phyloP scores from a whole-genome alignment of 2,113 vertebrate species.

The Microtus oregoni region DNA sequence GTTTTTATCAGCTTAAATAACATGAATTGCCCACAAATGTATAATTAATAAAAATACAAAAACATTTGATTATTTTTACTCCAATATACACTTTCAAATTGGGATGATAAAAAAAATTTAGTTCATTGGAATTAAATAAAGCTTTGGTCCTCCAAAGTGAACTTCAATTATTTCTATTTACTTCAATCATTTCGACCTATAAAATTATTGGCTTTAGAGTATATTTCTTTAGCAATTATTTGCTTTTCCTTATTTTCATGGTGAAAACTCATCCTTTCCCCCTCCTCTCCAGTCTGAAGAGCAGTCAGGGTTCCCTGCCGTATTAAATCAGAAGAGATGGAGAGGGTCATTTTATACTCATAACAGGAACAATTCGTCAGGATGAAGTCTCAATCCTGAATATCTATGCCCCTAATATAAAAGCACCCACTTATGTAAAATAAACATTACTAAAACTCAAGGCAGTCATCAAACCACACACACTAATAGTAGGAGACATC shows the following conservation, averaged over 20 bases:
- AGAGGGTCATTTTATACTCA: too few relatives aligned
- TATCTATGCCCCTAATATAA: too few relatives aligned
- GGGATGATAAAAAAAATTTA: not conserved
- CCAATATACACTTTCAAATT: not conserved
- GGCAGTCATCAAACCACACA: too few relatives aligned
- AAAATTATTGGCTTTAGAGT: not conserved
- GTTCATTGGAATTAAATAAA: slow-evolving; percentile 4
- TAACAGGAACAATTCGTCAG: too few relatives aligned
- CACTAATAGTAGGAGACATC: too few relatives aligned
- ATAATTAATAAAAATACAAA: not conserved
- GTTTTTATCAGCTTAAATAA: not conserved
- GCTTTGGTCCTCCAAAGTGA: not conserved
- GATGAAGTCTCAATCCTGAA: too few relatives aligned
- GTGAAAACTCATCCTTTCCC: not conserved
- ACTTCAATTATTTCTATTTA: not conserved
- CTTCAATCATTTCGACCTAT: not conserved
- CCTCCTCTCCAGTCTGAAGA: too few relatives aligned
- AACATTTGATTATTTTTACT: slow-evolving; percentile 19
- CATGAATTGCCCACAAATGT: not conserved
- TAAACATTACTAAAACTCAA: too few relatives aligned
- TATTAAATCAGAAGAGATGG: too few relatives aligned
- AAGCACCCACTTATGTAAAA: too few relatives aligned
- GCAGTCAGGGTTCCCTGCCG: too few relatives aligned
- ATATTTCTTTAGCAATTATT: not conserved
- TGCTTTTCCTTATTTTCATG: not conserved